Conservation (phyloP, 2,797 vertebrate species). For the Melanotaenia maccullochi region DNA sequence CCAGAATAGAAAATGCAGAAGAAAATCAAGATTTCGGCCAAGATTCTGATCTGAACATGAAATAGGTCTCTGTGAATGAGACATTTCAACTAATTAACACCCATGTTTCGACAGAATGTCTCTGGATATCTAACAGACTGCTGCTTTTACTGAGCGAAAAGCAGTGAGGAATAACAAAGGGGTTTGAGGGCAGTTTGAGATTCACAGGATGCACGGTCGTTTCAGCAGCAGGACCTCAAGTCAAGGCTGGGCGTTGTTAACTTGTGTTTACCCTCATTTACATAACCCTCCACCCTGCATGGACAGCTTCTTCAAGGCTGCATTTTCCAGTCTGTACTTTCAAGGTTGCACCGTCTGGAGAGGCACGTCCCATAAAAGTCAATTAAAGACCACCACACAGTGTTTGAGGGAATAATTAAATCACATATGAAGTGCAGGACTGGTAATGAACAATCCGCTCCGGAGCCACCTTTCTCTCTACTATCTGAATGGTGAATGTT, state of each 20-base stretch:
- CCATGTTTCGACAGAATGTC: not conserved
- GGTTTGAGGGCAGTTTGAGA: constrained; percentile 12
- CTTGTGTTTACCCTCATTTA: constrained; percentile 43
- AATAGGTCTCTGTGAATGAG: not conserved
- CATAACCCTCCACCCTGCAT: constrained; percentile 28
- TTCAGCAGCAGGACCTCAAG: constrained; percentile 41
- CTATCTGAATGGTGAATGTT: not conserved
- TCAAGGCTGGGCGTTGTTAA: constrained; percentile 27
- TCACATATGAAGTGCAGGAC: constrained; percentile 36
- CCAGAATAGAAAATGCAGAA: not conserved
- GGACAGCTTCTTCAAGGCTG: constrained; percentile 51
- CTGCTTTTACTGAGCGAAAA: not conserved
- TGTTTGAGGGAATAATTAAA: constrained; percentile 61
- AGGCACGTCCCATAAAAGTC: constrained; percentile 50
- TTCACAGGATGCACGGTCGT: constrained; percentile 3
- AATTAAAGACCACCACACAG: constrained; percentile 45
- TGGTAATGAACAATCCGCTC: constrained; percentile 40
- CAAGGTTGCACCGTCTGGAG: constrained; percentile 58
- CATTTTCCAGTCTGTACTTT: constrained; percentile 45
- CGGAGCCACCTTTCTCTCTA: constrained; percentile 21
- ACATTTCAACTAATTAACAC: not conserved
- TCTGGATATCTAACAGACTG: not conserved
- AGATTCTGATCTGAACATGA: not conserved
- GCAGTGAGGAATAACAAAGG: not conserved
- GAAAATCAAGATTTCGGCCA: not conserved